Conservation (phyloP, 2,113 vertebrate species). For the Leptodactylus fuscus region DNA sequence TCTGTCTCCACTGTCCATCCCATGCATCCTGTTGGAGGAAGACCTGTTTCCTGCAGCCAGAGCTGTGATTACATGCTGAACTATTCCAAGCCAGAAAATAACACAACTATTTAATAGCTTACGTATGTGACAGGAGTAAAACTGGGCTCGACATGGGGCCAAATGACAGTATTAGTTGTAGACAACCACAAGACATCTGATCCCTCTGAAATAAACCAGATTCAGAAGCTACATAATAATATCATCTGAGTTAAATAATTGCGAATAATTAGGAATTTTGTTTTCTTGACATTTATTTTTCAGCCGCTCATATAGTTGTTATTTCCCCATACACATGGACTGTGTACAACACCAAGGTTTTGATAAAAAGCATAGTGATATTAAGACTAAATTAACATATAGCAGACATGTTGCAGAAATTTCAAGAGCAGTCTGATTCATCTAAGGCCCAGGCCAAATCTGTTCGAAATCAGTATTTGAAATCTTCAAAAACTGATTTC, state of each 20-base stretch:
- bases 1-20: constrained; percentile 82
- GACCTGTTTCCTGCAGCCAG: constrained; percentile 79
- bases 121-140: constrained; percentile 67
- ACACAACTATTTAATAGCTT: constrained; percentile 64
- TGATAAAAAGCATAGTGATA: neutral
- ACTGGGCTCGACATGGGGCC: constrained; percentile 67
- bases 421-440: no score
- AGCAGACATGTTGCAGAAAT: no score
- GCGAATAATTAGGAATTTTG: neutral
- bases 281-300: no score
- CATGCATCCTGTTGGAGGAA: constrained; percentile 80
- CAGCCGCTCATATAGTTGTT: no score
- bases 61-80: constrained; percentile 75
- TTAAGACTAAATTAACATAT: neutral
- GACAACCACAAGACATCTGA: constrained; percentile 60
- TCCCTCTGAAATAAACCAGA: constrained; percentile 11
- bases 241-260: neutral
- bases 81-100: constrained; percentile 76
- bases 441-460: no score
- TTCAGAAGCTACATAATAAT: neutral
- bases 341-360: neutral
- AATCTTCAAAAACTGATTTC: no score
- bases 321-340: neutral
- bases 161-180: constrained; percentile 64
- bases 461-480: no score